Evolutionary conservation across 2,113 vertebrate species (phyloP).

Genomic region (Mola mola): DNA sequence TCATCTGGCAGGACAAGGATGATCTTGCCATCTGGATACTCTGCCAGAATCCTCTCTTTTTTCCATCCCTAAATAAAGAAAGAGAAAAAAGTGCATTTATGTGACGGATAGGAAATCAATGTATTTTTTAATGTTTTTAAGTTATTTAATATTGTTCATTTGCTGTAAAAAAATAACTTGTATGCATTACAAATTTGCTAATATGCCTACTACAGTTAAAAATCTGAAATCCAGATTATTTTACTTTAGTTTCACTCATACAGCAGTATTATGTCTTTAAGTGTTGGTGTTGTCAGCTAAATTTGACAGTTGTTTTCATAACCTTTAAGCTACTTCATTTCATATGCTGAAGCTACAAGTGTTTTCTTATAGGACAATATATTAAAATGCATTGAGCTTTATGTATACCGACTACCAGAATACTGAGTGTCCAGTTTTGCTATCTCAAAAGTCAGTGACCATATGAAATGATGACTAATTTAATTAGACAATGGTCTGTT

Average conservation of each 20-base stretch:
- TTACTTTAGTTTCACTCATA: no score
- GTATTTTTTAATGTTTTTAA: background rate
- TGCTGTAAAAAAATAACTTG: background rate
- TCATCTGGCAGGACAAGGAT: constrained; percentile 98
- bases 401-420: no score
- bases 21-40: constrained; percentile 97
- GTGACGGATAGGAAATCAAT: background rate
- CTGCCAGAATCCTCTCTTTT: constrained; percentile 95
- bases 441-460: background rate
- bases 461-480: background rate
- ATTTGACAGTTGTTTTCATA: no score
- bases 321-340: no score
- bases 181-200: background rate
- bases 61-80: constrained; percentile 90
- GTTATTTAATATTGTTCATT: background rate
- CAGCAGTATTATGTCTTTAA: no score
- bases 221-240: no score
- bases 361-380: no score
- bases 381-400: no score
- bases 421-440: no score
- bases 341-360: no score
- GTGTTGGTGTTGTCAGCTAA: background rate
- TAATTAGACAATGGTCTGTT: background rate
- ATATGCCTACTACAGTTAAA: background rate
- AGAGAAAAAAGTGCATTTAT: background rate